phyloP scores from a whole-genome alignment of 2,113 vertebrate species.

The Progne subis region DNA sequence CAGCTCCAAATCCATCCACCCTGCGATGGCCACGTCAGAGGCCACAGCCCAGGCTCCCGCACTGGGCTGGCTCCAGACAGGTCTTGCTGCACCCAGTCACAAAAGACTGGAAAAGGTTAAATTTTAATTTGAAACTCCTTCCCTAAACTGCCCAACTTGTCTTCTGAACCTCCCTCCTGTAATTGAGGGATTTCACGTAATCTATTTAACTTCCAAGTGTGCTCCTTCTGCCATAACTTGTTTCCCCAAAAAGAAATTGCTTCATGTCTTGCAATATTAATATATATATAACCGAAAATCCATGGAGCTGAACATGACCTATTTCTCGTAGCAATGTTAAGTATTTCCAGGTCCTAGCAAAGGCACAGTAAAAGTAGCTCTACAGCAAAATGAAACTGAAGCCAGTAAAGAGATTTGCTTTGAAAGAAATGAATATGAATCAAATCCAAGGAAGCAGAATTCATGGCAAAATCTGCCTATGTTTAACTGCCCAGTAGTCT shows the following conservation, averaged over 20 bases:
- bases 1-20: conserved; percentile 1
- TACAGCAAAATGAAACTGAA: conserved; percentile 11
- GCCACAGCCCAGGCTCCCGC: background rate
- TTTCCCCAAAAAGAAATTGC: background rate
- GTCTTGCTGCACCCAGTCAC: background rate
- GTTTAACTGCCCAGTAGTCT: conserved; percentile 18
- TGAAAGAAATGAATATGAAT: conserved; percentile 1
- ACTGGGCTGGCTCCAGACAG: background rate
- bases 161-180: background rate
- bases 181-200: background rate
- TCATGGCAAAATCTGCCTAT: conserved; percentile 25
- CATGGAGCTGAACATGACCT: background rate
- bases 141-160: background rate
- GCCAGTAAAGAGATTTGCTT: background rate
- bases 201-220: background rate
- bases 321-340: background rate
- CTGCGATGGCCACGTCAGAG: background rate
- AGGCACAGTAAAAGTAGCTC: background rate
- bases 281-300: background rate
- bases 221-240: background rate
- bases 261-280: background rate
- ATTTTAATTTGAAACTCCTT: background rate
- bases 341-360: conserved; percentile 12
- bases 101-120: background rate
- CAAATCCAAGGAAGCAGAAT: background rate